phyloP scores from a whole-genome alignment of 64 coral and sea anemone genomes.

The Actinia tenebrosa region DNA sequence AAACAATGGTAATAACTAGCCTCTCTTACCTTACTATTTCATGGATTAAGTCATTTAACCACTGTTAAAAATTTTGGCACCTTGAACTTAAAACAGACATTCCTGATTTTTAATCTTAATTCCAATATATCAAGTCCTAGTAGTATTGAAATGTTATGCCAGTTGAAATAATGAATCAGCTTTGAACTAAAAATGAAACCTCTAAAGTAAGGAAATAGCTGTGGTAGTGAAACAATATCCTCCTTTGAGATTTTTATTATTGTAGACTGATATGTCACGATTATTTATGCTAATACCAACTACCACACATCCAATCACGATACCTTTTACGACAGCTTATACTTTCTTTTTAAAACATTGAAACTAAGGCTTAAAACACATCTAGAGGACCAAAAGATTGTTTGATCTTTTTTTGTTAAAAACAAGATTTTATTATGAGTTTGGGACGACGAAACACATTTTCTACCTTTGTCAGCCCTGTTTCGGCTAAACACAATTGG shows the following conservation, averaged over 20 bases:
- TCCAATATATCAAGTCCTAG: not conserved
- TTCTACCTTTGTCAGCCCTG: not conserved
- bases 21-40: too few relatives aligned
- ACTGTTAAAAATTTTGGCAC: too few relatives aligned
- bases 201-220: not conserved
- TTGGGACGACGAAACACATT: not conserved
- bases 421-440: constrained; percentile 12
- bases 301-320: not conserved
- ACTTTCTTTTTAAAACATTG: constrained; percentile 8
- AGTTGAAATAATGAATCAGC: not conserved
- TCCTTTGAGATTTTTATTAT: not conserved
- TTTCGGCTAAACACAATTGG: constrained; percentile 1
- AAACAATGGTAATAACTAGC: too few relatives aligned
- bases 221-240: constrained; percentile 1
- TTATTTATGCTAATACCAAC: not conserved
- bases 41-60: too few relatives aligned
- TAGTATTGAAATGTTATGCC: not conserved
- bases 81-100: too few relatives aligned
- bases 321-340: not conserved
- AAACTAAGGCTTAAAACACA: not conserved
- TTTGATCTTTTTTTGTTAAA: not conserved
- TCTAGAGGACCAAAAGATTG: not conserved
- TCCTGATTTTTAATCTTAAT: too few relatives aligned
- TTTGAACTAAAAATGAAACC: not conserved
- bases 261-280: not conserved